Percentiles rank a stretch among this genome's conserved stretches.
phyloP scores from a whole-genome alignment of 2,888 invertebrate species.

The Myathropa florea region DNA sequence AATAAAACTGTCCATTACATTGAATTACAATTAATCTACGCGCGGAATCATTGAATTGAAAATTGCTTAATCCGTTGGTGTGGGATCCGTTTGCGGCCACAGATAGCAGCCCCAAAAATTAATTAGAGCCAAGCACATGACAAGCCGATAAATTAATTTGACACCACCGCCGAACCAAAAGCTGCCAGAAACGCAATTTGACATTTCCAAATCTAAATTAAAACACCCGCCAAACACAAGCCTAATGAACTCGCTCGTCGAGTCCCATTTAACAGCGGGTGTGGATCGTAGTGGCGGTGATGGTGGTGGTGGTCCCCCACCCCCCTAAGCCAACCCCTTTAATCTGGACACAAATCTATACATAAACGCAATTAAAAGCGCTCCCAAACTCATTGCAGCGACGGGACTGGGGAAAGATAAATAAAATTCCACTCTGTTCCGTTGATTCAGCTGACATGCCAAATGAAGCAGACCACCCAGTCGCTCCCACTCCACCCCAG shows the following conservation, averaged over 20 bases:
- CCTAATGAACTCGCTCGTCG: slow-evolving; percentile 60
- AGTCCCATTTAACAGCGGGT: not conserved
- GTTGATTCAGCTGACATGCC: slow-evolving; percentile 32
- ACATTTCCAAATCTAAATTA: slow-evolving; percentile 63
- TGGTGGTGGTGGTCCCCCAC: not conserved
- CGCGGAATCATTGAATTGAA: not conserved
- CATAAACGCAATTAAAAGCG: slow-evolving; percentile 50
- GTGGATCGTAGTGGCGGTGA: not conserved
- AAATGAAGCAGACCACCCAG: not conserved
- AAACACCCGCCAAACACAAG: slow-evolving; percentile 51
- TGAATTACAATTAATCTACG: slow-evolving; percentile 2
- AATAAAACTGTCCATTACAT: slow-evolving; percentile 5
- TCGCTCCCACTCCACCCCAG: not conserved
- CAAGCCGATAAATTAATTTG: slow-evolving; percentile 63
- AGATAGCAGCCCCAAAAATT: slow-evolving; percentile 40
- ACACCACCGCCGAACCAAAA: slow-evolving; percentile 36
- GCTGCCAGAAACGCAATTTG: slow-evolving; percentile 47
- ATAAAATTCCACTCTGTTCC: slow-evolving; percentile 15
- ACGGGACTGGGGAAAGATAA: not conserved
- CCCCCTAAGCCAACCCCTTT: not conserved
- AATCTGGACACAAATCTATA: slow-evolving; percentile 18
- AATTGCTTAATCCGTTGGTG: not conserved
- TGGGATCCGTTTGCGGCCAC: slow-evolving; percentile 7
- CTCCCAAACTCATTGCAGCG: slow-evolving; percentile 8
- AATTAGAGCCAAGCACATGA: slow-evolving; percentile 56